These are phyloP conservation scores for Megaustenia siamemsis DNA, from an alignment of 2,888 invertebrate genomes.

Conservation along the genomic window DNA sequence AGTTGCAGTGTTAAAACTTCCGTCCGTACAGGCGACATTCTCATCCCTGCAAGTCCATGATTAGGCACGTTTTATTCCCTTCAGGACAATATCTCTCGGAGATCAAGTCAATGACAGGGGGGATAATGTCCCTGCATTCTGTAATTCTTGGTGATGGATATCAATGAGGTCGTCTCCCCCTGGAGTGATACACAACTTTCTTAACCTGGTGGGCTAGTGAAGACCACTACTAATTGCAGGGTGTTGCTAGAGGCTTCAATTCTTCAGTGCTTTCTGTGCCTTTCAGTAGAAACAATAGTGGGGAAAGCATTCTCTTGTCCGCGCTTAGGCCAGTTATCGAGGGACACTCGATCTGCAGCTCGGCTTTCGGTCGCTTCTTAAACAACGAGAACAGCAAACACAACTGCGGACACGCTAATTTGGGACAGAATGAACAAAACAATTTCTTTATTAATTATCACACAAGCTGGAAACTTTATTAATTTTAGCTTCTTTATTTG, in stretches of 20 bases:
- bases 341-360: not conserved
- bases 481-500: too few species aligned
- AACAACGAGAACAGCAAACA: too few species aligned
- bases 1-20: not conserved
- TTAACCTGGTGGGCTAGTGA: not conserved
- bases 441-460: too few species aligned
- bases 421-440: too few species aligned
- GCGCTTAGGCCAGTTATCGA: not conserved
- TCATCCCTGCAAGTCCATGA: not conserved
- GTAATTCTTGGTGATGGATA: not conserved
- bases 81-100: not conserved
- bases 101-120: not conserved
- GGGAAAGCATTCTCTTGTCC: not conserved
- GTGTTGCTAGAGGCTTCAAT: not conserved
- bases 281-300: not conserved
- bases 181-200: not conserved
- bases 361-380: not conserved
- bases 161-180: not conserved
- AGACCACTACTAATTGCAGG: not conserved
- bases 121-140: not conserved
- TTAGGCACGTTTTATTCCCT: conserved; percentile 13
- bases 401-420: too few species aligned
- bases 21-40: not conserved
- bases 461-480: too few species aligned
- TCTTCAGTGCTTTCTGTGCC: not conserved